Percentiles rank a stretch among this genome's conserved stretches.
Evolutionary conservation across 2,888 invertebrate genomes (phyloP).

Genomic region (Erebia epiphron): DNA sequence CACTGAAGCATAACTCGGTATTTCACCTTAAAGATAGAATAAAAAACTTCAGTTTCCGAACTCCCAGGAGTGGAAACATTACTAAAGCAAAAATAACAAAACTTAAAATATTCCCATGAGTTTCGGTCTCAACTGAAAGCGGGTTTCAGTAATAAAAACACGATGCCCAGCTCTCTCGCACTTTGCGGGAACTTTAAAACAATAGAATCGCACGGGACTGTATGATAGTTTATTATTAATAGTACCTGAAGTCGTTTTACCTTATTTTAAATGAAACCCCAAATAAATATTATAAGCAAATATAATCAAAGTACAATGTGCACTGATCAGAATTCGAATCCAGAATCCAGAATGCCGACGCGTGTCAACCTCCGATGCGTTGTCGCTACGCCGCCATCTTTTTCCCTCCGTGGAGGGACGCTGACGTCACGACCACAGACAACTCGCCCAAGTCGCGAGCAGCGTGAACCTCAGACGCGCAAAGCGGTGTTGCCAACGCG

Average conservation of each 20-base stretch:
- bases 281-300: no score
- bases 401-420: no score
- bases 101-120: constrained; percentile 36
- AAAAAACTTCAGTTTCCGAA: constrained; percentile 2
- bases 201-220: constrained; percentile 33
- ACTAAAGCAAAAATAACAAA: constrained; percentile 23
- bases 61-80: constrained; percentile 3
- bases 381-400: no score
- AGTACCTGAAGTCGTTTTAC: background rate
- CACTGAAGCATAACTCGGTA: background rate
- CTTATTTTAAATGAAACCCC: no score
- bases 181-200: constrained; percentile 35
- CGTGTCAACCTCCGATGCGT: no score
- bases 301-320: no score
- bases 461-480: no score
- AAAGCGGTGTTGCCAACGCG: no score
- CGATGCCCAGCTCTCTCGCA: constrained; percentile 33
- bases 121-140: constrained; percentile 27
- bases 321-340: no score
- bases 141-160: constrained; percentile 37
- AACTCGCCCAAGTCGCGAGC: no score
- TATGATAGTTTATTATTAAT: constrained; percentile 7
- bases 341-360: no score
- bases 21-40: background rate
- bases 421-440: no score